phyloP scores from a whole-genome alignment of 2,113 vertebrate species.

The Eolophus roseicapilla region DNA sequence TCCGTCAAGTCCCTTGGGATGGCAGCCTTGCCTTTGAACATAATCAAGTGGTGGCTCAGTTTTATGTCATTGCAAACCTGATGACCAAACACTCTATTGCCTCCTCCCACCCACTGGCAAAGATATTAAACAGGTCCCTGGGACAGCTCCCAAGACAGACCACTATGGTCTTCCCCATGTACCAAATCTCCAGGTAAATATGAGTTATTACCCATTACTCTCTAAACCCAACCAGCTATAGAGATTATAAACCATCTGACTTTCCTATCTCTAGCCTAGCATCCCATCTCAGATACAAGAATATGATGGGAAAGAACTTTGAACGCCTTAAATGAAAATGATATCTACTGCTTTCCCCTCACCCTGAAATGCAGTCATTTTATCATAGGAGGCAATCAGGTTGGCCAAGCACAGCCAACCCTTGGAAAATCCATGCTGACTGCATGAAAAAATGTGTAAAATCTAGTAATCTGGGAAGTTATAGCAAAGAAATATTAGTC shows the following conservation, averaged over 20 bases:
- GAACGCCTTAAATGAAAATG: not conserved
- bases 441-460: not conserved
- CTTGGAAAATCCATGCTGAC: not conserved
- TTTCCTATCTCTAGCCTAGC: not conserved
- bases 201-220: not conserved
- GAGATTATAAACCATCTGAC: not conserved
- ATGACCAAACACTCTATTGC: not conserved
- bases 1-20: not conserved
- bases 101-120: not conserved
- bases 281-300: not conserved
- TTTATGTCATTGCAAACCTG: not conserved
- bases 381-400: not conserved
- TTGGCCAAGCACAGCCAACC: not conserved
- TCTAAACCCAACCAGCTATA: not conserved
- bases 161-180: not conserved
- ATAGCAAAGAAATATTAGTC: not conserved
- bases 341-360: not conserved
- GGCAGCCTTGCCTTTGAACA: not conserved
- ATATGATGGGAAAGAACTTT: not conserved
- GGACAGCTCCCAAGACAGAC: not conserved
- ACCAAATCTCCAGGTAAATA: not conserved
- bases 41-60: not conserved
- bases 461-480: not conserved
- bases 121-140: not conserved
- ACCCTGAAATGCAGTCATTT: not conserved